These are phyloP conservation scores for Luehdorfia chinensis DNA, from an alignment of 1,140 invertebrate genomes.

Conservation along the genomic window DNA sequence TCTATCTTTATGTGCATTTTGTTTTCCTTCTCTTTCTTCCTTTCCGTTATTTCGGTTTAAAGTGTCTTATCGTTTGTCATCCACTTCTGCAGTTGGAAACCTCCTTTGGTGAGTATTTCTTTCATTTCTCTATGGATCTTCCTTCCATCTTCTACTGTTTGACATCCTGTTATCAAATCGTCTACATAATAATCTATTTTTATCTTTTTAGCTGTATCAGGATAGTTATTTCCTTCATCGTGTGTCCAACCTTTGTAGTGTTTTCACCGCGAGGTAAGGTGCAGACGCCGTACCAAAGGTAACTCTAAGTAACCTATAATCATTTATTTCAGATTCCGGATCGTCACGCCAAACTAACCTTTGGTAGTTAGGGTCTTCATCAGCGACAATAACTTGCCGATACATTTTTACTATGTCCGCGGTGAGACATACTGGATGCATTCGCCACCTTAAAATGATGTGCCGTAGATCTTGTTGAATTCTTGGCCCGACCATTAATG, in stretches of 20 bases:
- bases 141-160: conserved; percentile 25
- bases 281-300: conserved; percentile 27
- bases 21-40: neutral
- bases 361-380: conserved; percentile 20
- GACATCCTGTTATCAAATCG: conserved; percentile 41
- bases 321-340: conserved; percentile 14
- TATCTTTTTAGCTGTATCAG: conserved; percentile 9
- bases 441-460: conserved; percentile 24
- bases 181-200: conserved; percentile 24
- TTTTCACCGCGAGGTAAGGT: conserved; percentile 25
- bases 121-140: conserved; percentile 12
- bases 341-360: conserved; percentile 19
- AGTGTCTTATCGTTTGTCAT: conserved; percentile 21
- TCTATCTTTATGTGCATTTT: conserved; percentile 14
- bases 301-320: conserved; percentile 18
- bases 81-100: conserved; percentile 36
- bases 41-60: conserved; percentile 7
- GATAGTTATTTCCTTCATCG: conserved; percentile 16
- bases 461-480: conserved; percentile 22
- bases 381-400: conserved; percentile 22
- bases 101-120: conserved; percentile 19
- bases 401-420: conserved; percentile 24
- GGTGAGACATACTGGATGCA: conserved; percentile 12
- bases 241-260: conserved; percentile 20
- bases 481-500: conserved; percentile 22